Conservation (phyloP, 1,140 invertebrate species). For the Stenopsyche tienmushanensis region DNA sequence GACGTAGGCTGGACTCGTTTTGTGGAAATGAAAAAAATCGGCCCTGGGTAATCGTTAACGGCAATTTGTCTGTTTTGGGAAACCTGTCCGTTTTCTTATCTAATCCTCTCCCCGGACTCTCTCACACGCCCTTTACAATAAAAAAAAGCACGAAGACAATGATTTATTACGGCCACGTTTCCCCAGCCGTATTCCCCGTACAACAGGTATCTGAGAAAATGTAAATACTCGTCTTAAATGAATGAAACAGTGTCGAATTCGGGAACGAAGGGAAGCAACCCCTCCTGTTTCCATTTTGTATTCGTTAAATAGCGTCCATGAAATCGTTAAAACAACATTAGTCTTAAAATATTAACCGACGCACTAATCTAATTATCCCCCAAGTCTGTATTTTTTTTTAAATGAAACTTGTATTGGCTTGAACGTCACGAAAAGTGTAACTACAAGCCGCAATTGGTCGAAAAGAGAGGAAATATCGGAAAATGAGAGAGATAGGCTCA, state of each 20-base stretch:
- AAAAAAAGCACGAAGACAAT: constrained; percentile 9
- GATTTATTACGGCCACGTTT: constrained; percentile 9
- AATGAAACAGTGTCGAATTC: no score
- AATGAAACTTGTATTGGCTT: no score
- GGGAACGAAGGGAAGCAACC: no score
- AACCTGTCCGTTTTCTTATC: constrained; percentile 23
- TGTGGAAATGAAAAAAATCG: constrained; percentile 1
- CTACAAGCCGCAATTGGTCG: no score
- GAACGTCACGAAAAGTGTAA: no score
- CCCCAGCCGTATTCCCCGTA: not conserved
- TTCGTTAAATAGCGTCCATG: not conserved
- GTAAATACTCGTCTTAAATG: not conserved
- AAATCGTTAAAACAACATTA: not conserved
- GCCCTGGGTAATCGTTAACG: constrained; percentile 11
- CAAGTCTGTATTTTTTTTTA: not conserved
- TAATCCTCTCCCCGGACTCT: not conserved
- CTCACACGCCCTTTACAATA: constrained; percentile 10
- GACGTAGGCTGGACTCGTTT: not conserved
- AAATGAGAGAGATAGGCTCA: no score
- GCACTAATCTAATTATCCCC: no score
- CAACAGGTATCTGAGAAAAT: constrained; percentile 4
- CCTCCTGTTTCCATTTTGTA: no score
- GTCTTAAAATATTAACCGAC: not conserved
- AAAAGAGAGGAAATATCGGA: no score
- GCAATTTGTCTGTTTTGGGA: constrained; percentile 18